A percentile compares a stretch with the other conserved stretches of the same genome.
phyloP scores from a whole-genome alignment of 2,888 invertebrate species.

The Melanostoma mellinum region DNA sequence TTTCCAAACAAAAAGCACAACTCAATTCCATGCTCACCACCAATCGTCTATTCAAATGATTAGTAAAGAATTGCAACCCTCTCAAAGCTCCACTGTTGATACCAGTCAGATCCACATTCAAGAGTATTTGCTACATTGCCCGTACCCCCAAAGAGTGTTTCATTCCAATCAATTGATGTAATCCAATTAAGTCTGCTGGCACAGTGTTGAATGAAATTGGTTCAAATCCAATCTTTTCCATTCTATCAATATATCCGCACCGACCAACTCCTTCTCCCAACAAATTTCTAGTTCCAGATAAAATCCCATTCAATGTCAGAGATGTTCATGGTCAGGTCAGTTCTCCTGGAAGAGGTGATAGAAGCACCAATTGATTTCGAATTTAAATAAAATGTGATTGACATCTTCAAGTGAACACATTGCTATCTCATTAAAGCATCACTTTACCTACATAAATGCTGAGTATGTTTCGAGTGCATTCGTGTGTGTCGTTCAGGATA shows the following conservation, averaged over 20 bases:
- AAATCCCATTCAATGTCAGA: conserved; percentile 18
- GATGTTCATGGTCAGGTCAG: conserved; percentile 12
- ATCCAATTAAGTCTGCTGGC: conserved; percentile 68
- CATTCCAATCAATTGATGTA: conserved; percentile 72
- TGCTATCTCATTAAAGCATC: conserved; percentile 52
- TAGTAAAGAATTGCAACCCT: conserved; percentile 55
- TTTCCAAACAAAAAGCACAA: conserved; percentile 6
- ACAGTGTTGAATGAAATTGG: conserved; percentile 31
- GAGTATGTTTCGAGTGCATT: conserved; percentile 12
- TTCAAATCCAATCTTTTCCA: conserved; percentile 18
- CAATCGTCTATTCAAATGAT: conserved; percentile 1
- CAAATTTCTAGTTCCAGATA: conserved; percentile 44
- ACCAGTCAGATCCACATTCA: conserved; percentile 45
- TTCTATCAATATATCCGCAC: conserved; percentile 24
- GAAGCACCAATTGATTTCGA: conserved; percentile 47
- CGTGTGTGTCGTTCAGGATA: conserved; percentile 1
- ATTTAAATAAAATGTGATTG: conserved; percentile 65
- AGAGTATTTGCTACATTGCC: not conserved
- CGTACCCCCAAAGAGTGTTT: conserved; percentile 52
- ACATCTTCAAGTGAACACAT: conserved; percentile 42
- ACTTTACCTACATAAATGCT: not conserved
- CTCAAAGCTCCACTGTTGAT: conserved; percentile 54
- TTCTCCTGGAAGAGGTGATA: not conserved
- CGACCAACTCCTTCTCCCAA: not conserved
- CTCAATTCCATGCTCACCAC: not conserved